Evolutionary conservation across 2,797 vertebrate genomes (phyloP), one percentile per base, ranked within the genome.

Genomic region (Diglossa cyanea): DNA sequence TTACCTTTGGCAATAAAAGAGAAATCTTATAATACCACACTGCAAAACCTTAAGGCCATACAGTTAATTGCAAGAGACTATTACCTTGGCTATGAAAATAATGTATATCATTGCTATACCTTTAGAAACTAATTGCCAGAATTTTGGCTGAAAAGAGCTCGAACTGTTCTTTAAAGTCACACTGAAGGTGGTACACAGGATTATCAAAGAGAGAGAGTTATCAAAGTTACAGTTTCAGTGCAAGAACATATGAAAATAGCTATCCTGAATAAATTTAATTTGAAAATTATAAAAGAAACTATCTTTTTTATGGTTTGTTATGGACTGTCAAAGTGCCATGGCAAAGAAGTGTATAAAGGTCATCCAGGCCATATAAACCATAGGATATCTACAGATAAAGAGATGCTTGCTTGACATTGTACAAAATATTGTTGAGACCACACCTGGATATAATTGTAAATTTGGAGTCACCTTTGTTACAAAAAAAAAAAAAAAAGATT

Each of bases 291-390:
- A 18, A 15, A 47, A 71, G 4, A 50, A 90, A 50, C 10, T 6
- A 6, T 63, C 1, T 19, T 48, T 76, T 75, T 77, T 63, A 4
- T 11, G 7, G 5, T 60, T 55, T 57, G 18, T 78, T 58, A 30
- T 4, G 23, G 37, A 44, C 47, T 74, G 9, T 31, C 13, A 58
- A 14, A 25, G 7, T 72, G 40, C 16, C 16, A 2, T 30, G 25
- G 18, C 0, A 0, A 82, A 68, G 23, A 33, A 70, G 6, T 4
- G 1, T 54, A 5, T 72, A 65, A 47, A 54, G 66, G 4, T 61
- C 31, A 78, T 51, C 28, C 76, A 84, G 40, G 11, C 37, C 20
- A 7, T 42, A 6, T 31, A 75, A 75, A 7, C 21, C 24, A 40
- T 5, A 1, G 21, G 21, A 30, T 70, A 25, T 8, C 55, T 70